Conservation (phyloP, 1,140 invertebrate genomes). For the Macrostomum lignano region DNA sequence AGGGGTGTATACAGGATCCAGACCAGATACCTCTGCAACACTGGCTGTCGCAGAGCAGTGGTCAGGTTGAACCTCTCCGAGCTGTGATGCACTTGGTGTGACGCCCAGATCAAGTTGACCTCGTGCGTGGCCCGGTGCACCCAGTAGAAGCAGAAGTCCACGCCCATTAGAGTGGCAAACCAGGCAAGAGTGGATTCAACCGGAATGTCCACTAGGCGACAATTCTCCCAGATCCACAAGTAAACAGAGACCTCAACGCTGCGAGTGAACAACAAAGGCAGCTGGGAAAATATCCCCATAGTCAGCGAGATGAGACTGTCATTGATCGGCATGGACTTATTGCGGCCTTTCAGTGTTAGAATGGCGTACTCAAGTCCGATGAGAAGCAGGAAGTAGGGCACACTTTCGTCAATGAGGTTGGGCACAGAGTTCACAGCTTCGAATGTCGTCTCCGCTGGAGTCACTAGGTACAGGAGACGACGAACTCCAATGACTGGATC, state of each 20-base stretch:
- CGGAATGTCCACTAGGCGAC: conserved; percentile 37
- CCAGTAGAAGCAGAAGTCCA: conserved; percentile 72
- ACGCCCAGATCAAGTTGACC: conserved; percentile 63
- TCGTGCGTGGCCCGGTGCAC: conserved; percentile 58
- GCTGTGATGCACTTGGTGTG: conserved; percentile 79
- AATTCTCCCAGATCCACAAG: conserved; percentile 43
- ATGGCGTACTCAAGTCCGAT: too few species aligned
- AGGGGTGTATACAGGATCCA: conserved; percentile 64
- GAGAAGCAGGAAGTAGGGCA: too few species aligned
- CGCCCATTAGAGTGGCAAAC: too few species aligned
- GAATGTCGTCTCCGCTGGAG: too few species aligned
- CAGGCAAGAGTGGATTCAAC: conserved; percentile 48
- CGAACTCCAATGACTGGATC: too few species aligned
- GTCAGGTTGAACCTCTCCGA: conserved; percentile 75
- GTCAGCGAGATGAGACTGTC: too few species aligned
- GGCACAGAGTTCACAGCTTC: too few species aligned
- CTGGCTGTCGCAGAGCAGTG: conserved; percentile 51
- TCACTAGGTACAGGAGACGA: too few species aligned
- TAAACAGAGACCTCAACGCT: conserved; percentile 42
- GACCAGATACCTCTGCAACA: conserved; percentile 47
- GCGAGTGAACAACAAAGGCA: conserved; percentile 38
- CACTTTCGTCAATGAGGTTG: too few species aligned
- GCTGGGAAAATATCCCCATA: background rate
- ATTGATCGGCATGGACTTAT: too few species aligned
- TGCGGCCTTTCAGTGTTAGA: too few species aligned